Percentiles rank a stretch among this genome's conserved stretches.
Conservation (phyloP, 2,797 vertebrate species). For the Dermochelys coriacea region DNA sequence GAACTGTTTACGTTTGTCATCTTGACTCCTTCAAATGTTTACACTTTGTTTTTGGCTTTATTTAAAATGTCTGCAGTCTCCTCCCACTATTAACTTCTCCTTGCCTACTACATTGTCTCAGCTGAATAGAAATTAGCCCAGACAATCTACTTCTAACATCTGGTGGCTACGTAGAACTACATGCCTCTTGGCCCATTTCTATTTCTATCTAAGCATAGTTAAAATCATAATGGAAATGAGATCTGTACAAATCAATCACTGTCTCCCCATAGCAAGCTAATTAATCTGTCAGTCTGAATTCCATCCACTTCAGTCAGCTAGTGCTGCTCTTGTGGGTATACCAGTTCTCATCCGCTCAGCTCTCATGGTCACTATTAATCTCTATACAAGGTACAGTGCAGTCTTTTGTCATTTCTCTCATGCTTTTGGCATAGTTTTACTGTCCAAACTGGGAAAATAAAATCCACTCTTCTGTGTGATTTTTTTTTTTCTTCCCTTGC, state of each 20-base stretch:
- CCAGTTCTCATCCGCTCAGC: background rate
- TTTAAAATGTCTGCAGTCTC: background rate
- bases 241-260: background rate
- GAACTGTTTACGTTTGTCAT: background rate
- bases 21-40: background rate
- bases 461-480: background rate
- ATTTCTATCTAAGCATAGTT: background rate
- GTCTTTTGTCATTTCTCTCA: background rate
- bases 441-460: background rate
- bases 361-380: rapidly evolving
- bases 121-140: background rate
- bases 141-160: background rate
- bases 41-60: background rate
- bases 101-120: background rate
- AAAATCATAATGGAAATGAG: background rate
- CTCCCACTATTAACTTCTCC: background rate
- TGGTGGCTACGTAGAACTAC: background rate
- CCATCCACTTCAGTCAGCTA: background rate
- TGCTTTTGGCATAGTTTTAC: background rate
- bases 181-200: background rate
- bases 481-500: background rate
- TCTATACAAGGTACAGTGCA: background rate
- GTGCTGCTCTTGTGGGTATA: background rate
- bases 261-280: background rate
- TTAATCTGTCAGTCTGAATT: background rate